Base-by-base conservation (phyloP, 2,113 vertebrate genomes). In the Catharus bicknelli region DNA sequence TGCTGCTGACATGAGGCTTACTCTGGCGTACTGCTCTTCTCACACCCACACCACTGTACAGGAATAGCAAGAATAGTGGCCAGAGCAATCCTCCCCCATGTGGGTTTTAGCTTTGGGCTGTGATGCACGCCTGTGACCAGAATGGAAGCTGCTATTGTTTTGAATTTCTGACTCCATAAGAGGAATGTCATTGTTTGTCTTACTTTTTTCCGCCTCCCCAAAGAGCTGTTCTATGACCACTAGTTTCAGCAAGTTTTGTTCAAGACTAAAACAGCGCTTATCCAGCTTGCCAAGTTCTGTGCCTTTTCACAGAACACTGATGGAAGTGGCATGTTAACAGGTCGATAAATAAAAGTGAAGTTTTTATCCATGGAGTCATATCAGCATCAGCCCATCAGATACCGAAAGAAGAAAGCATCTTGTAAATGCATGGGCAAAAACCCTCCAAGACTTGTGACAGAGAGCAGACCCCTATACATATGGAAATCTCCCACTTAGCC, bases 111-210 rank as follows among this genome's bases (percentile, higher is more conserved):
- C 63, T 91, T 47, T 63, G 72, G 67, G 67, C 50, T 85, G 47
- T 27, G 59, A 95, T 69, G 80, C 57, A 78, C 0, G 47, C 51
- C 85, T 83, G 32, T 43, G 67, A 88, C 59, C 51, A 73, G 75
- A 95, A 93, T 80, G 88, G 88, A 95, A 95, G 63, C 82, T 80
- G 55, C 67, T 80, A 79, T 73, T 91, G 78, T 88, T 95, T 63
- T 69, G 23, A 26, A 87, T 77, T 91, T 95, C 67, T 91, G 55
- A 73, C 16, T 90, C 72, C 34, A 7, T 80, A 91, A 88, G 83
- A 93, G 50, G 70, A 89, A 95, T 27, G 50, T 53, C 83, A 86
- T 34, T 91, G 79, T 93, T 91, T 88, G 61, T 64, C 51, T 94
- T 69, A 72, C 38, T 72, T 86, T 92, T 89, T 86, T 84, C 40